Conservation (phyloP, 2,113 vertebrate genomes). For the Coptodon bakossiorum region DNA sequence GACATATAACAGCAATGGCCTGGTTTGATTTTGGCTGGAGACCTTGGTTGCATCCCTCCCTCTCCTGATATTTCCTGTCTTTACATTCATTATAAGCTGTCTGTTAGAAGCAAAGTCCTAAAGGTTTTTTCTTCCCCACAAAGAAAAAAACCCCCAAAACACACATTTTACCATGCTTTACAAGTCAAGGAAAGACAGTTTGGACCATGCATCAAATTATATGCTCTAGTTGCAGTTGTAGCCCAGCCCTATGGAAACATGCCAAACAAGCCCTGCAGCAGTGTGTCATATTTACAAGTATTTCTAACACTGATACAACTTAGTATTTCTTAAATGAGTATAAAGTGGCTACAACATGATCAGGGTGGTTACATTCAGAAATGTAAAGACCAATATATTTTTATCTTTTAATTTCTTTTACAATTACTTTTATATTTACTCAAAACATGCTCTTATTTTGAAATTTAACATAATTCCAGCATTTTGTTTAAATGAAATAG, state of each 20-base stretch:
- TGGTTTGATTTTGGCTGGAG: neutral
- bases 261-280: neutral
- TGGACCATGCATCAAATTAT: neutral
- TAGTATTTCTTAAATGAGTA: neutral
- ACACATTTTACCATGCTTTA: neutral
- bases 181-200: neutral
- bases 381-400: neutral
- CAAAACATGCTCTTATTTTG: neutral
- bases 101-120: neutral
- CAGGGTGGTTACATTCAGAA: neutral
- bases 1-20: neutral
- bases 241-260: neutral
- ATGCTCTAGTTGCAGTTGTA: neutral
- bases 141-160: neutral
- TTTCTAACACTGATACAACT: neutral
- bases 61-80: neutral
- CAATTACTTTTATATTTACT: neutral
- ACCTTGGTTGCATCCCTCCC: neutral
- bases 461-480: neutral
- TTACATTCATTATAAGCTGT: neutral
- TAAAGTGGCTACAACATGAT: neutral
- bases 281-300: neutral
- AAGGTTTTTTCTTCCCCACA: neutral
- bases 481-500: neutral
- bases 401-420: neutral